These are phyloP conservation scores for Cyphomyrmex costatus DNA, from an alignment of 1,140 invertebrate species.

Conservation along the genomic window DNA sequence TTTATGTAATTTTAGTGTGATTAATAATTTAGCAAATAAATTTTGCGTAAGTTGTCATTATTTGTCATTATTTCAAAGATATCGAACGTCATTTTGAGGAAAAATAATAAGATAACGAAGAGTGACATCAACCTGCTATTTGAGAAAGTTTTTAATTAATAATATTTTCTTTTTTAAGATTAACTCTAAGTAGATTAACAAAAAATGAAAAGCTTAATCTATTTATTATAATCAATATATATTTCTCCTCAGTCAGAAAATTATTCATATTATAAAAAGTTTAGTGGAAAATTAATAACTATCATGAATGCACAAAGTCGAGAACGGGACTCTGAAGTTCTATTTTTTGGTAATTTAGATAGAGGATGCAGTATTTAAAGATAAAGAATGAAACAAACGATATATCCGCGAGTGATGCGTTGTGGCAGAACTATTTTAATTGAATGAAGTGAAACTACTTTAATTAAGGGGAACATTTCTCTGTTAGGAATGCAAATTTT, in stretches of 20 bases:
- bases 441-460: constrained; percentile 56
- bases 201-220: background rate
- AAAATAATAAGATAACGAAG: no score
- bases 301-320: background rate
- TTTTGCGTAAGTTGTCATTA: background rate
- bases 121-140: no score
- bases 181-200: background rate
- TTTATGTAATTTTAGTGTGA: background rate
- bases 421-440: constrained; percentile 51
- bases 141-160: background rate
- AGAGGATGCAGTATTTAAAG: background rate
- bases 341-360: background rate
- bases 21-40: background rate
- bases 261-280: background rate
- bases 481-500: constrained; percentile 22
- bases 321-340: background rate
- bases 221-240: background rate
- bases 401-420: constrained; percentile 14
- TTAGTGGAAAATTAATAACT: constrained; percentile 11
- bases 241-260: background rate
- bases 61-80: no score
- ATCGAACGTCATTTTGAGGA: no score
- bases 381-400: constrained; percentile 4
- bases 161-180: background rate
- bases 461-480: constrained; percentile 61